Evolutionary conservation across 2,113 vertebrate species (phyloP).

Genomic region (Phrynocephalus versicolor): DNA sequence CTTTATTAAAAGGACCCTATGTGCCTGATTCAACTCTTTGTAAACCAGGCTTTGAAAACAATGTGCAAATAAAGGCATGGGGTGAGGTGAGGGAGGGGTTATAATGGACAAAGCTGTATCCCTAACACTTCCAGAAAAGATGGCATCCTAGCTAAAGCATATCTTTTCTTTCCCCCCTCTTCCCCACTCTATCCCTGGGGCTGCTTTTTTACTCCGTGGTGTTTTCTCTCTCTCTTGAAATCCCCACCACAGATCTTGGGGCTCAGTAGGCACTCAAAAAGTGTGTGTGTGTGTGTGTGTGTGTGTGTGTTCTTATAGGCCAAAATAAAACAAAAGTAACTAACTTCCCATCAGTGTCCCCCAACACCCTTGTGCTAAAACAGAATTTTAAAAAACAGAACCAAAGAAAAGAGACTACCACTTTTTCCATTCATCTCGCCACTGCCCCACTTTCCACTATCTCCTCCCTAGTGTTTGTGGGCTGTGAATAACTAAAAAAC

Average conservation of each 20-base stretch:
- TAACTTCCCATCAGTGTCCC: neutral
- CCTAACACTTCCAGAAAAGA: neutral
- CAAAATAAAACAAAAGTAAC: constrained; percentile 4
- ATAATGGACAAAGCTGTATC: neutral
- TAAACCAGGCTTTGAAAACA: constrained; percentile 2
- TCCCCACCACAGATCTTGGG: constrained; percentile 1
- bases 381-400: neutral
- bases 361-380: constrained; percentile 21
- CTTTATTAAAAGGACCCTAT: constrained; percentile 43
- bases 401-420: neutral
- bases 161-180: constrained; percentile 48
- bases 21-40: constrained; percentile 19
- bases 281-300: constrained; percentile 9
- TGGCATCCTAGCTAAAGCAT: neutral
- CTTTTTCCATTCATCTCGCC: rapidly evolving
- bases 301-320: neutral
- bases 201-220: neutral
- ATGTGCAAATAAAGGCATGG: constrained; percentile 12
- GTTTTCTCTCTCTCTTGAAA: neutral
- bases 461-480: neutral
- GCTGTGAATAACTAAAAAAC: neutral
- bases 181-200: constrained; percentile 8
- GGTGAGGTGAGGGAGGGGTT: constrained; percentile 9
- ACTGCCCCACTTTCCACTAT: neutral
- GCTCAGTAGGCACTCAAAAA: constrained; percentile 36